These are phyloP conservation scores for Ramphastos sulfuratus DNA, from an alignment of 2,113 vertebrate species.

Conservation along the genomic window DNA sequence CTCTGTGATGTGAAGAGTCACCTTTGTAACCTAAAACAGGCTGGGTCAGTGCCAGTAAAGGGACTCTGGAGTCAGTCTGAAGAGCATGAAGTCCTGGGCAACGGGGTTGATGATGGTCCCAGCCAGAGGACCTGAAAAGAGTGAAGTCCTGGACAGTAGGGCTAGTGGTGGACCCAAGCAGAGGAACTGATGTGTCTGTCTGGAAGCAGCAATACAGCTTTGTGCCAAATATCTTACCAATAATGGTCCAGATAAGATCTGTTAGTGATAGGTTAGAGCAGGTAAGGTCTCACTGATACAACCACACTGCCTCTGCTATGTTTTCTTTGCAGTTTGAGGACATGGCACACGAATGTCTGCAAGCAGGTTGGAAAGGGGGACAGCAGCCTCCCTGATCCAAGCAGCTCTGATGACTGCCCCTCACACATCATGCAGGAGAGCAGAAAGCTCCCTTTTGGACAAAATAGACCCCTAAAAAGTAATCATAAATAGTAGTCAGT, in stretches of 20 bases:
- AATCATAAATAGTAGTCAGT: background rate
- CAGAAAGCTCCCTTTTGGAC: accelerated
- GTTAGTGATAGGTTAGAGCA: accelerated
- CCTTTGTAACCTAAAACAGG: background rate
- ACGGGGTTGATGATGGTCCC: background rate
- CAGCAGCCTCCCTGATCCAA: background rate
- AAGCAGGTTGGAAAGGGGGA: background rate
- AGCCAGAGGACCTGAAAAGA: background rate
- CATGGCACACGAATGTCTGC: background rate
- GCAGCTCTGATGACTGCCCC: background rate
- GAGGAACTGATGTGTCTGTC: background rate
- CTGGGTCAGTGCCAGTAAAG: accelerated
- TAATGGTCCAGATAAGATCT: background rate
- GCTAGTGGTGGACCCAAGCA: background rate
- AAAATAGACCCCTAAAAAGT: background rate
- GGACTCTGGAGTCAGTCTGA: background rate
- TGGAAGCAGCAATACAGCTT: background rate
- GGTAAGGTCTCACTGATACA: background rate
- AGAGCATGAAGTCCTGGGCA: background rate
- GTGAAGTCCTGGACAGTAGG: background rate
- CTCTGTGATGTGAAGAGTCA: background rate
- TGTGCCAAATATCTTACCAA: background rate
- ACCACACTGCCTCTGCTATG: background rate
- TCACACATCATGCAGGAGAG: background rate
- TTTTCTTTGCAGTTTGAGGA: background rate